A percentile compares a stretch with the other conserved stretches of the same genome.
These are phyloP conservation scores for Neopelma chrysocephalum DNA, from an alignment of 2,797 vertebrate species.

Conservation along the genomic window DNA sequence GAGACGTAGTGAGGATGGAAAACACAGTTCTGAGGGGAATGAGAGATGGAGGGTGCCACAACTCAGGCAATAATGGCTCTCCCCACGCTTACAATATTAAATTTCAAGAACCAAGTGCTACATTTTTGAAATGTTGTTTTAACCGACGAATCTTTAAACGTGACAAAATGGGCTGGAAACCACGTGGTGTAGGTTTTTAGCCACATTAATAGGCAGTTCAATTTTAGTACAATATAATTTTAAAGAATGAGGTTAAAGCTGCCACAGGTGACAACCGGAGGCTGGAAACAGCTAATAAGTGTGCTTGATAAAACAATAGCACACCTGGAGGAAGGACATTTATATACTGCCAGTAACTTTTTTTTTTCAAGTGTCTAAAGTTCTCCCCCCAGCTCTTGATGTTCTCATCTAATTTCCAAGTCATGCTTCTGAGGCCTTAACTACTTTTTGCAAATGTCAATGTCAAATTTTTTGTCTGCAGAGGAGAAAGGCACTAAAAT, in stretches of 20 bases:
- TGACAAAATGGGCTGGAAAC: not conserved
- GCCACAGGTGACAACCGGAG: not conserved
- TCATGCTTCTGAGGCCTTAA: conserved; percentile 13
- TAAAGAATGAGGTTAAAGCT: not conserved
- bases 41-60: not conserved
- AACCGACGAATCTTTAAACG: not conserved
- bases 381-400: not conserved
- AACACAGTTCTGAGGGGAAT: not conserved
- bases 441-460: not conserved
- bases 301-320: not conserved
- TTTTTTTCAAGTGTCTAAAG: not conserved
- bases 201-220: not conserved
- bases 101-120: not conserved
- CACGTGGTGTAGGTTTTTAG: not conserved
- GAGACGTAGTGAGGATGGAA: not conserved
- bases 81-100: not conserved
- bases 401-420: conserved; percentile 41
- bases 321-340: conserved; percentile 17
- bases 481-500: not conserved
- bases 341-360: not conserved
- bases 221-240: not conserved
- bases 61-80: not conserved
- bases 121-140: not conserved
- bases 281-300: not conserved
- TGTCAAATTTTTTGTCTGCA: not conserved